These are phyloP conservation scores for Eulemur coronatus DNA, from an alignment of 2,797 vertebrate genomes.

Conservation along the genomic window DNA sequence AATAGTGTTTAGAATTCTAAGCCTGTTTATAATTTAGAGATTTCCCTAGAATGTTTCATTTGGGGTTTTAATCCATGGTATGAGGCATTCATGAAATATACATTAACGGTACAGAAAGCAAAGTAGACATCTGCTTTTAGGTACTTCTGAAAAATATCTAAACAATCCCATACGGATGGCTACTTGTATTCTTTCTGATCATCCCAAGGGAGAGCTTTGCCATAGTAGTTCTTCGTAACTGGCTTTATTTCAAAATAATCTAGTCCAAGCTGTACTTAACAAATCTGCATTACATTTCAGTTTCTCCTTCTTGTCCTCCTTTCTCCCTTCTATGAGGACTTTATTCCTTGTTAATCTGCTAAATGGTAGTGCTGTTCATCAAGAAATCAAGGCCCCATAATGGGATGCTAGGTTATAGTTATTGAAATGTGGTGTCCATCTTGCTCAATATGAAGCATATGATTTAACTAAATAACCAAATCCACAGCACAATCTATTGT, in stretches of 20 bases:
- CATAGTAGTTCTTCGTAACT: background rate
- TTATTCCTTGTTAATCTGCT: background rate
- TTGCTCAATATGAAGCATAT: background rate
- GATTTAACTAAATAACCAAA: slow-evolving; percentile 36
- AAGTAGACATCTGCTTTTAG: background rate
- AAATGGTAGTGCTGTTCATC: background rate
- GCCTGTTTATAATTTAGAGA: background rate
- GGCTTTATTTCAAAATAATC: slow-evolving; percentile 35
- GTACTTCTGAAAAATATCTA: background rate
- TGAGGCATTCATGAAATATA: background rate
- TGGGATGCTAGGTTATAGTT: background rate
- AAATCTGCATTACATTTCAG: background rate
- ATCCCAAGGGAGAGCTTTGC: slow-evolving; percentile 4
- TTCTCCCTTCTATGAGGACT: background rate
- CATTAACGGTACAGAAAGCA: background rate
- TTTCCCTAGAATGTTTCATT: background rate
- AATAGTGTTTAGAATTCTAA: background rate
- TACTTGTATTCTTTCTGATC: background rate
- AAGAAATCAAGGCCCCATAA: background rate
- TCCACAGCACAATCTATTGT: background rate
- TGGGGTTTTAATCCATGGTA: background rate
- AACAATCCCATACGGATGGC: background rate
- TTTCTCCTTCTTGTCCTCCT: background rate
- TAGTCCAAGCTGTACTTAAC: background rate
- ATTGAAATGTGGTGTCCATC: background rate